phyloP scores from a whole-genome alignment of 2,797 vertebrate genomes.

The Heteromormyrus szaboi region DNA sequence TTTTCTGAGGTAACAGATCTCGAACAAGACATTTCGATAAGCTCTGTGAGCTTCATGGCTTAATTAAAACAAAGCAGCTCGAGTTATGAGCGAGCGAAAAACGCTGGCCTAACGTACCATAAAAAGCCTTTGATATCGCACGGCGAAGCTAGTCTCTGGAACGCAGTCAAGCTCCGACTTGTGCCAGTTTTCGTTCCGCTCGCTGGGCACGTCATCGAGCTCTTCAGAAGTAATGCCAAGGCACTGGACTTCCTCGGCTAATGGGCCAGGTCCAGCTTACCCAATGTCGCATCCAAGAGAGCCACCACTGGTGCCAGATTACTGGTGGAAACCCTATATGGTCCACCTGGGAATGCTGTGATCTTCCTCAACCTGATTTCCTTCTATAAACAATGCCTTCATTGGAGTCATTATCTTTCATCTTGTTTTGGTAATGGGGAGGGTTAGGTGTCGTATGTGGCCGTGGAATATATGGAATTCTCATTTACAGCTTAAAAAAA shows the following conservation, averaged over 20 bases:
- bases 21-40: neutral
- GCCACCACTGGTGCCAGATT: neutral
- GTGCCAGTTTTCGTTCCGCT: constrained; percentile 1
- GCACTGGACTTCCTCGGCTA: neutral
- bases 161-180: neutral
- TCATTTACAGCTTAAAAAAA: constrained; percentile 69
- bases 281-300: neutral
- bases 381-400: constrained; percentile 25
- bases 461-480: constrained; percentile 61
- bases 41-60: neutral
- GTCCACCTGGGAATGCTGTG: neutral
- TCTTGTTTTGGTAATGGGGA: constrained; percentile 67
- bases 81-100: neutral
- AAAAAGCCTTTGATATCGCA: neutral
- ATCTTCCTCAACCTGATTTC: constrained; percentile 15
- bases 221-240: neutral
- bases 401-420: constrained; percentile 43
- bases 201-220: neutral
- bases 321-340: constrained; percentile 15
- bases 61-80: neutral
- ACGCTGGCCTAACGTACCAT: neutral
- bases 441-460: constrained; percentile 51
- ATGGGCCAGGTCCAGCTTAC: neutral
- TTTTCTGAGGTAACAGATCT: neutral
- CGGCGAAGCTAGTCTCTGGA: neutral